Evolutionary conservation across 2,113 vertebrate species (phyloP).

Genomic region (Anarhynchus alexandrinus): DNA sequence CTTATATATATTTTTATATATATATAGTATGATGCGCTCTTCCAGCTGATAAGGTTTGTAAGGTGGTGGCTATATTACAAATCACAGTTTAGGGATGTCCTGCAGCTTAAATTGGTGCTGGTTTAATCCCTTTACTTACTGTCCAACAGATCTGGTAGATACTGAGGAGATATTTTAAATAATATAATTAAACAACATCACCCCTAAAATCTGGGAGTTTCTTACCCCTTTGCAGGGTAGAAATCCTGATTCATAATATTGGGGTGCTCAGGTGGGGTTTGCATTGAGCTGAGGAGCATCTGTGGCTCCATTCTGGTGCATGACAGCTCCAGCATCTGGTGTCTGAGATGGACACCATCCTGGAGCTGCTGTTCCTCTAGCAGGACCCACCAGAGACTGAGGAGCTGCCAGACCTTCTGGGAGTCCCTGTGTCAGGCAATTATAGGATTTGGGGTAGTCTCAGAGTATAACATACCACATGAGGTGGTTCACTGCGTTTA

Average conservation of each 20-base stretch:
- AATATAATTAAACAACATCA: not conserved
- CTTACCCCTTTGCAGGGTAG: not conserved
- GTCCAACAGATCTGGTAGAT: not conserved
- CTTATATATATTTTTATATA: not conserved
- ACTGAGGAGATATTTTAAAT: not conserved
- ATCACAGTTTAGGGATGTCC: not conserved
- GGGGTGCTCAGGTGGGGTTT: not conserved
- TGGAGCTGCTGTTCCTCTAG: not conserved
- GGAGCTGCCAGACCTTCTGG: not conserved
- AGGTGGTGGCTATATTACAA: not conserved
- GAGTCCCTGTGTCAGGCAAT: not conserved
- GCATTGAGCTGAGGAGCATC: not conserved
- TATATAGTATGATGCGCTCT: not conserved
- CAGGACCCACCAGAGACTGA: not conserved
- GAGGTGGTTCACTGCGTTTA: not conserved
- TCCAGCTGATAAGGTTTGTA: not conserved
- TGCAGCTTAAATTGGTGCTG: not conserved
- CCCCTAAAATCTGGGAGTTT: not conserved
- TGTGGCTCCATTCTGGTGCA: rapidly evolving
- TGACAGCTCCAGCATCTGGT: not conserved
- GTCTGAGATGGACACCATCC: not conserved
- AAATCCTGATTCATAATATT: not conserved
- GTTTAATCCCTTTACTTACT: not conserved
- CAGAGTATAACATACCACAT: not conserved
- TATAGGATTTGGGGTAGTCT: rapidly evolving